Evolutionary conservation across 2,113 vertebrate genomes (phyloP), one percentile per base, ranked within the genome.

Genomic region (Gambusia holbrooki): DNA sequence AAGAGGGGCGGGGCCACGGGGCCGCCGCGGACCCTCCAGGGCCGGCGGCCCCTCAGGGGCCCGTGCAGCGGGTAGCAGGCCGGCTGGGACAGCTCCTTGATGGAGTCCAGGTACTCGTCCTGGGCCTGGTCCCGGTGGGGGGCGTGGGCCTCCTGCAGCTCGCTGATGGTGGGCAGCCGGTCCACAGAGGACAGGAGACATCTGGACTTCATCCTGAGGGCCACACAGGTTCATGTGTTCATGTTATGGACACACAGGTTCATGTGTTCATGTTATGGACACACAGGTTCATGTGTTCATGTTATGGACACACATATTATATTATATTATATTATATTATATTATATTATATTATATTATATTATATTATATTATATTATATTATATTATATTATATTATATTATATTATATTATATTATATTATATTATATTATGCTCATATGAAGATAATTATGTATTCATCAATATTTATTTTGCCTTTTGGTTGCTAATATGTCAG

Each of bases 61-160:
- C 88, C 88, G 0, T 92, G 90, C 4, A 84, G 87, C 22, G 85
- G 87, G 71, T 84, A 90, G 1, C 77, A 74, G 7, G 87, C 74
- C 0, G 86, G 88, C 80, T 91, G 91, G n/a, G 91, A 90, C 30
- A 93, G 89, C 76, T 89, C 89, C 60, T 67, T 88, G 42, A 94
- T 92, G 73, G 91, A 93, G 73, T 89, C 84, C 40, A 87, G 9
- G 19, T 92, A 93, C 17, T 92, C 80, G 66, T 93, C 82, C 84
- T 91, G 81, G n/a, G 76, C 86, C 45, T 92, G 85, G n/a, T 74
- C 69, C 22, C 27, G 66, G 0, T 85, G 77, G 40, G 76, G 84
- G 0, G 32, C 4, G 40, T 71, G 10, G 0, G 80, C 76, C 74
- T 93, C 92, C 45, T 89, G 88, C 69, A 73, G 70, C 68, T 93